Base-by-base conservation (phyloP, 35 echinoderm and acorn worm species). In the Diadema setosum region DNA sequence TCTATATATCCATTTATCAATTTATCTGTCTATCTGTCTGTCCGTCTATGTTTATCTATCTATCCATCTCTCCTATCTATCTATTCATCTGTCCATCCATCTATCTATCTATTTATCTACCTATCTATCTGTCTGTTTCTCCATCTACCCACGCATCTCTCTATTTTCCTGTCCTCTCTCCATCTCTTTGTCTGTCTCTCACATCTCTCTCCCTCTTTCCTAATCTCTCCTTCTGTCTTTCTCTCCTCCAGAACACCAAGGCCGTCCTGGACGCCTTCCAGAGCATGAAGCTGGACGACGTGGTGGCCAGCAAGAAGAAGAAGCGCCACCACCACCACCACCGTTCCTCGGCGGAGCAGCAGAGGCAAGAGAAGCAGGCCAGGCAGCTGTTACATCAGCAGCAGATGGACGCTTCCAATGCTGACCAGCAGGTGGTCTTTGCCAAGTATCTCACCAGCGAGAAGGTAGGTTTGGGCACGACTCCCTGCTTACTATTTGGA, bases 371-470 rank as follows among this genome's bases (percentile, higher is more conserved):
- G 34, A 15, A 32, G 32, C 11, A 85, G 15, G 8, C 46, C 16
- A 8, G 24, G 24, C 81, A 75, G 42, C 24, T 42, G n/a, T n/a
- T n/a, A 56, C 17, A 12, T n/a, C 20, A 25, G 44, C 5, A 6
- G 45, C 29, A 83, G 40, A 67, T 52, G 59, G 39, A 58, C 16
- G 45, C 67, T 1, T 17, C 60, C 29, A 43, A 42, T 33, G 40
- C 86, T 17, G 58, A 76, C 23, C 4, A 82, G 40, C 94, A 65
- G 34, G 90, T 93, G 8, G 91, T 91, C 85, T 98, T 98, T 89
- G 92, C 92, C 1, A 98, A 98, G 45, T 98, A 91, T 57, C 86
- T 98, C 17, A 98, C 96, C 18, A 98, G 96, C 83, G 96, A 98
- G 80, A 98, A 98, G 89, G 96, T 98, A 70, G 89, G 82, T 33